Base-by-base conservation (phyloP, 1,140 invertebrate genomes). In the Pseudomyrmex dendroicus region DNA sequence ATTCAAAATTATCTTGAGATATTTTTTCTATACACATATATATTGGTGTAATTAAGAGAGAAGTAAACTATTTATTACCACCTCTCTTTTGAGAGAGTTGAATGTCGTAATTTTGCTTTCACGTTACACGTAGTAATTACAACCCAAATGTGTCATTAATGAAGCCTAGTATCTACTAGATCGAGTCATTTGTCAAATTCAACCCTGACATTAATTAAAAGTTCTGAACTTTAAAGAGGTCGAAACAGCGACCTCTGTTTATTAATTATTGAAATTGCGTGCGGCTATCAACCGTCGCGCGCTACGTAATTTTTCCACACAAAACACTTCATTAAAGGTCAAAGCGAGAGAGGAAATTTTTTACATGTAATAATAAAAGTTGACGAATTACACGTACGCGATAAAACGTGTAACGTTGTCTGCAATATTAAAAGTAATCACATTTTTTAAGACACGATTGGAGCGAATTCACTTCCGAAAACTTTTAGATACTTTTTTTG, bases 121-220 rank as follows among this genome's bases (percentile, higher is more conserved):
- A 35, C 25, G 25, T 25, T 25, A 25, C 35, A 25, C 35, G 35
- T 35, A 35, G 35, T 35, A 35, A 35, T 35, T 35, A 7, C 0
- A 35, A 35, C 0, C 35, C 35, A 35, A 35, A 35, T 35, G 35
- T 35, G 35, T 35, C 4, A 35, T 35, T 35, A 35, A 35, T 35
- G 4, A 35, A 35, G 46, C 46, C 13, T 13, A 68, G 20, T 10
- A 57, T 70, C 7, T 2, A 57, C 15, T 35, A 56, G n/a, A 35
- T 35, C 5, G 35, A 77, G 13, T 66, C 54, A 57, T 10, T 78
- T 12, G 68, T 2, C 10, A 59, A 22, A 46, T 10, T 46, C 56
- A 56, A 68, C 56, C 7, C 35, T 56, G 13, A 22, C 13, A 17
- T n/a, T 56, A 67, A 68, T 78, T 70, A 78, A 48, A 77, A 77